phyloP scores from a whole-genome alignment of 2,888 invertebrate species.

The Abrostola tripartita region DNA sequence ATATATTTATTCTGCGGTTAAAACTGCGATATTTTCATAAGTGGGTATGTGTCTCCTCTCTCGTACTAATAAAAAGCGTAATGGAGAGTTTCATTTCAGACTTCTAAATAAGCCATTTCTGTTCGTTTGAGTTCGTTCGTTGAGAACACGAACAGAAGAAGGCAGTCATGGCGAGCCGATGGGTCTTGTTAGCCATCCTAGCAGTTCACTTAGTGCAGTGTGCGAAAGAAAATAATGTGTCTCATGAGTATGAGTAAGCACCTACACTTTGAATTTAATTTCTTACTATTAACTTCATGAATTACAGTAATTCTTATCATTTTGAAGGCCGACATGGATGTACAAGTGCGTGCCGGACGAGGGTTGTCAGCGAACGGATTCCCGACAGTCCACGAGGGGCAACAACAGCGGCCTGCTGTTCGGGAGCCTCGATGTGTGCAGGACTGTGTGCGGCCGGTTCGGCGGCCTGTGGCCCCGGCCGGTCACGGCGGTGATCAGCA shows the following conservation, averaged over 20 bases:
- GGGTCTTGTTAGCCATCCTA: slow-evolving; percentile 61
- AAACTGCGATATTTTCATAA: too few relatives aligned
- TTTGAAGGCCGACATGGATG: slow-evolving; percentile 78
- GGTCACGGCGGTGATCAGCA: slow-evolving; percentile 81
- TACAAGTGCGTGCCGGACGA: slow-evolving; percentile 76
- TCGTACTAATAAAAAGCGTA: too few relatives aligned
- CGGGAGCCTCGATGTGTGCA: slow-evolving; percentile 89
- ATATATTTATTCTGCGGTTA: too few relatives aligned
- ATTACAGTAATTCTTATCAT: too few relatives aligned
- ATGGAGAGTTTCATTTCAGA: too few relatives aligned
- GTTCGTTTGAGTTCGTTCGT: slow-evolving; percentile 41
- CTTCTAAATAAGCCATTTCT: background rate
- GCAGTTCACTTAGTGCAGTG: slow-evolving; percentile 67
- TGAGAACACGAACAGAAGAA: slow-evolving; percentile 21
- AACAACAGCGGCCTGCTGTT: slow-evolving; percentile 67
- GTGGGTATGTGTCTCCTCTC: too few relatives aligned
- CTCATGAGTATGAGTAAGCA: slow-evolving; percentile 74
- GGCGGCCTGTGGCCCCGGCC: slow-evolving; percentile 92
- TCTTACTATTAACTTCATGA: too few relatives aligned
- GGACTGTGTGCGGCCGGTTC: slow-evolving; percentile 90
- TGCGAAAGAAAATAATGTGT: slow-evolving; percentile 58
- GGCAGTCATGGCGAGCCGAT: slow-evolving; percentile 65
- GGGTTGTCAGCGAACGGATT: slow-evolving; percentile 78
- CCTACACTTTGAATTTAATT: too few relatives aligned
- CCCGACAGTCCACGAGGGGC: slow-evolving; percentile 65